Percentiles rank a stretch among this genome's conserved stretches.
Evolutionary conservation across 2,888 invertebrate species (phyloP).

Genomic region (Entomobrya multifasciata): DNA sequence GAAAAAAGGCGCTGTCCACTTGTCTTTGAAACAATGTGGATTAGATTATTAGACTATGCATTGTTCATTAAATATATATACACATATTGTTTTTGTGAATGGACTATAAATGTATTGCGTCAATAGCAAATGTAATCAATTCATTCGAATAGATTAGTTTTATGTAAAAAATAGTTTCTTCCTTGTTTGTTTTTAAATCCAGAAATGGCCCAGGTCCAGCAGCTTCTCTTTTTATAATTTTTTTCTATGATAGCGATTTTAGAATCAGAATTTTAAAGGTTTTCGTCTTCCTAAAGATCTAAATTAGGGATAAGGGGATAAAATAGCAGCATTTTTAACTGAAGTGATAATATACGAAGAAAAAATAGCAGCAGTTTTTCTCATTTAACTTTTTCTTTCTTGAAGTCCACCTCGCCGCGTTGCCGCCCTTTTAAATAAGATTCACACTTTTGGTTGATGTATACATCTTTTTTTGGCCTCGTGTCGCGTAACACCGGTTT

Average conservation of each 20-base stretch:
- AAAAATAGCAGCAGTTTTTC: neutral
- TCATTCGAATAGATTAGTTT: no score
- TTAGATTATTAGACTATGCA: neutral
- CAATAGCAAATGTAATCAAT: no score
- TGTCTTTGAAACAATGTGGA: no score
- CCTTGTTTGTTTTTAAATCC: conserved; percentile 60
- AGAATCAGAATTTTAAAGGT: no score
- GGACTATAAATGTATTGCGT: no score
- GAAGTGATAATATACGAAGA: neutral
- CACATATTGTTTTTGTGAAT: no score
- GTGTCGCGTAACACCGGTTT: conserved; percentile 77
- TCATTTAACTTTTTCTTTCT: neutral
- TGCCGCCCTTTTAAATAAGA: conserved; percentile 75
- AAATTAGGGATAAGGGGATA: conserved; percentile 68
- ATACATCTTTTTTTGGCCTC: conserved; percentile 63
- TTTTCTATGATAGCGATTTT: no score
- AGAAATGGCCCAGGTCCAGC: conserved; percentile 13
- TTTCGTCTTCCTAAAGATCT: no score
- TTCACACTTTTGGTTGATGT: conserved; percentile 57
- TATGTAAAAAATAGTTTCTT: no score
- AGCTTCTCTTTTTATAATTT: conserved; percentile 61
- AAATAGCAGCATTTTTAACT: neutral
- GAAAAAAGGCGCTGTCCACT: conserved; percentile 63
- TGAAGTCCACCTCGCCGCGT: conserved; percentile 8
- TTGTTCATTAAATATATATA: neutral